Percentiles rank a stretch among this genome's conserved stretches.
Evolutionary conservation across 2,888 invertebrate species (phyloP).

Genomic region (Metacarcinus magister): DNA sequence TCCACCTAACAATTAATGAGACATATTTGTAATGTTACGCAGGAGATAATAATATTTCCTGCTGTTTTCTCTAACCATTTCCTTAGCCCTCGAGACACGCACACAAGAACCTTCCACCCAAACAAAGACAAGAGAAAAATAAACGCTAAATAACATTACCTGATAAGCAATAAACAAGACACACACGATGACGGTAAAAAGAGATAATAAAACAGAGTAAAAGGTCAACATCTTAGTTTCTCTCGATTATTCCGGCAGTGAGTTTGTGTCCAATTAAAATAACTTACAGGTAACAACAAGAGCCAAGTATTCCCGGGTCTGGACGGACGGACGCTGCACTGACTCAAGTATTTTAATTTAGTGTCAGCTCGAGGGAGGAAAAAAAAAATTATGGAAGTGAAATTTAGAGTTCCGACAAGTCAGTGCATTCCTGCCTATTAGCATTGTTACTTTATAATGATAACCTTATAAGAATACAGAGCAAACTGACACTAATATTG

Average conservation of each 20-base stretch:
- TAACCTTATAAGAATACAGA: no score
- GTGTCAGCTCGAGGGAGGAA: neutral
- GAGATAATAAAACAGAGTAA: neutral
- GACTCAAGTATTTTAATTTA: neutral
- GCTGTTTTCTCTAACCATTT: neutral
- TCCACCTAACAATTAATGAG: no score
- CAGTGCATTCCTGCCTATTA: no score
- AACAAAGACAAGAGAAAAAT: neutral
- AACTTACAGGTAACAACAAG: neutral
- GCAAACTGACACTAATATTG: no score
- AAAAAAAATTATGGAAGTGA: neutral
- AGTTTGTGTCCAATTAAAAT: neutral
- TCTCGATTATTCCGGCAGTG: neutral
- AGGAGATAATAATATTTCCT: no score
- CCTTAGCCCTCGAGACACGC: neutral
- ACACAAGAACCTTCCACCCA: neutral
- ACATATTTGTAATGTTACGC: no score
- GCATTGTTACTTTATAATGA: no score
- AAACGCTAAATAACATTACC: neutral
- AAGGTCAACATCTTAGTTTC: conserved; percentile 14
- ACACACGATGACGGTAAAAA: neutral
- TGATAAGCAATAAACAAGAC: conserved; percentile 8
- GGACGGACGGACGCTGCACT: neutral
- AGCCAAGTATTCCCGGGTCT: neutral
- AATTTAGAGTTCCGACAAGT: neutral